Evolutionary conservation across 2,797 vertebrate genomes (phyloP).

Genomic region (Gallirallus australis): DNA sequence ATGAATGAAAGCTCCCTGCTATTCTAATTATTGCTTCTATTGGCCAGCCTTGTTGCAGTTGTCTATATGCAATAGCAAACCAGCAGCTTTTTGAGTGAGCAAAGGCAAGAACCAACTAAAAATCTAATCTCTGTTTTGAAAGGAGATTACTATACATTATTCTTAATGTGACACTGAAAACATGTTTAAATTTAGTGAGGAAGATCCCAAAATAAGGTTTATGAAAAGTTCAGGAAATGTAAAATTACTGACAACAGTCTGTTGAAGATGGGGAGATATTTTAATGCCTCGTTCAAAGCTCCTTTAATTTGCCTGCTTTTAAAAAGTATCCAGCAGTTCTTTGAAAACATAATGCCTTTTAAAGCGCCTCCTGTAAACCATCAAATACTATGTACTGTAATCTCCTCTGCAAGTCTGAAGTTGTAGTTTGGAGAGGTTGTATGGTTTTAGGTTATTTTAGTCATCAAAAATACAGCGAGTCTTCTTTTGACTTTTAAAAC

Average conservation of each 20-base stretch:
- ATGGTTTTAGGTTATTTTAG: neutral
- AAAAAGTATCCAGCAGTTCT: neutral
- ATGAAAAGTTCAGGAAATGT: neutral
- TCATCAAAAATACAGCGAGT: neutral
- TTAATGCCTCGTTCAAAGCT: neutral
- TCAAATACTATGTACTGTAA: neutral
- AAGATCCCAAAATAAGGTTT: neutral
- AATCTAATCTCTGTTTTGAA: neutral
- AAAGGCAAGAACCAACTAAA: neutral
- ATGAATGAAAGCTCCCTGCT: neutral
- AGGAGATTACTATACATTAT: neutral
- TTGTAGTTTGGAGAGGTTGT: neutral
- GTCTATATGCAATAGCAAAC: neutral
- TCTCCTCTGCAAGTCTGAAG: neutral
- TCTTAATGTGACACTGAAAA: neutral
- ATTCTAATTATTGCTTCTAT: neutral
- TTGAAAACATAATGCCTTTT: neutral
- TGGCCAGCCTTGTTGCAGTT: neutral
- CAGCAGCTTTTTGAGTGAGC: neutral
- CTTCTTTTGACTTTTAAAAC: neutral
- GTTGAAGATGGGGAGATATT: neutral
- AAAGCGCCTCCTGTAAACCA: neutral
- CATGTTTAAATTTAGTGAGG: neutral
- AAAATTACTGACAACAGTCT: neutral
- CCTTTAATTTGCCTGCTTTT: neutral